A percentile compares a stretch with the other conserved stretches of the same genome.
Conservation (phyloP, 2,888 invertebrate genomes). For the Lymantria monacha region DNA sequence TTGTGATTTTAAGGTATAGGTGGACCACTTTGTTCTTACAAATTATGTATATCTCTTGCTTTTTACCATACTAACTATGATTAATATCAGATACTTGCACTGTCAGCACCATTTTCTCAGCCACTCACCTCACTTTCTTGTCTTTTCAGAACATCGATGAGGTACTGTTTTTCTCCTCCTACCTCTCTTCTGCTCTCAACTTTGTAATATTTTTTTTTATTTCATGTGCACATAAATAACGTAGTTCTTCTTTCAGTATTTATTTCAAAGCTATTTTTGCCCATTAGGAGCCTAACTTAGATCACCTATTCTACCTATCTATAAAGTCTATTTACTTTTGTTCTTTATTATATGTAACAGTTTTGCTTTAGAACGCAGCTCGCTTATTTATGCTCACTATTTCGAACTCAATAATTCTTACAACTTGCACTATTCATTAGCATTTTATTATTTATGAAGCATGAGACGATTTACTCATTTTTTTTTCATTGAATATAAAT, state of each 20-base stretch:
- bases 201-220: constrained; percentile 54
- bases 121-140: constrained; percentile 78
- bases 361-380: constrained; percentile 28
- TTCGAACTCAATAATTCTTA: constrained; percentile 24
- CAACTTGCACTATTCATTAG: constrained; percentile 10
- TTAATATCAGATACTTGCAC: constrained; percentile 49
- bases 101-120: constrained; percentile 56
- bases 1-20: no score
- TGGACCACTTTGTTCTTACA: no score
- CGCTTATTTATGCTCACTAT: constrained; percentile 21
- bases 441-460: constrained; percentile 11
- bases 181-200: constrained; percentile 59
- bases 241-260: constrained; percentile 34
- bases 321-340: constrained; percentile 31
- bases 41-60: constrained; percentile 20
- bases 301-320: constrained; percentile 29
- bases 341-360: constrained; percentile 31
- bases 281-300: constrained; percentile 38
- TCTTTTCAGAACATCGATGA: constrained; percentile 84
- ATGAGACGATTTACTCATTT: constrained; percentile 19
- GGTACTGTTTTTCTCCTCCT: constrained; percentile 72
- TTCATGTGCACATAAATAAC: constrained; percentile 55
- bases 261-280: constrained; percentile 40
- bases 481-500: constrained; percentile 4
- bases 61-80: constrained; percentile 5